A percentile compares a stretch with the other conserved stretches of the same genome.
Evolutionary conservation across 2,113 vertebrate genomes (phyloP).

Genomic region (Platichthys flesus): DNA sequence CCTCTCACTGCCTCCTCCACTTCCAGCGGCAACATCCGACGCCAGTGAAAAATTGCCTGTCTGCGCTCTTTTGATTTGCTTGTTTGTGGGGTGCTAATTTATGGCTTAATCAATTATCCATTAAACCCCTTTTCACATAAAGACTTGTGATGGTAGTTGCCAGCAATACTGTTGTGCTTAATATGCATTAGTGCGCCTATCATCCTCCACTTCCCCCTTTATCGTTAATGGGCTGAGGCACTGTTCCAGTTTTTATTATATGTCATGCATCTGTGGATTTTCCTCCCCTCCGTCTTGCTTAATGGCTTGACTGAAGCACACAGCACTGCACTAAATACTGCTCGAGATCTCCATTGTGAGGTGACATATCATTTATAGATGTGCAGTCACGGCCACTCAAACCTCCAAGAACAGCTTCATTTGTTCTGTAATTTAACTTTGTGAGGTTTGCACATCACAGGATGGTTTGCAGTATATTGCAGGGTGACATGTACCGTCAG

Average conservation of each 20-base stretch:
- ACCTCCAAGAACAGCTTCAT: not conserved
- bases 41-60: slow-evolving; percentile 58
- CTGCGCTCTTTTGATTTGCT: slow-evolving; percentile 74
- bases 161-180: slow-evolving; percentile 69
- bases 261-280: slow-evolving; percentile 56
- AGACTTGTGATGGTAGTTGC: slow-evolving; percentile 68
- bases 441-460: not conserved
- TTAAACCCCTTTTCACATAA: slow-evolving; percentile 73
- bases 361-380: slow-evolving; percentile 30
- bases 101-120: slow-evolving; percentile 81
- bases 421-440: not conserved
- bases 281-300: slow-evolving; percentile 46
- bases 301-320: slow-evolving; percentile 34
- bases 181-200: slow-evolving; percentile 72
- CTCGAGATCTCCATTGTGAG: slow-evolving; percentile 26
- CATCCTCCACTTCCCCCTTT: slow-evolving; percentile 63
- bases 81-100: slow-evolving; percentile 76
- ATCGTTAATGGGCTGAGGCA: slow-evolving; percentile 63
- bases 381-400: not conserved
- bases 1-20: slow-evolving; percentile 14
- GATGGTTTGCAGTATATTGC: slow-evolving; percentile 1
- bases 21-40: slow-evolving; percentile 28
- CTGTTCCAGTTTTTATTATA: slow-evolving; percentile 67
- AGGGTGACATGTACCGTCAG: not conserved
- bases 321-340: slow-evolving; percentile 31